Evolutionary conservation across 2,797 vertebrate species (phyloP).

Genomic region (Danio aesculapii): DNA sequence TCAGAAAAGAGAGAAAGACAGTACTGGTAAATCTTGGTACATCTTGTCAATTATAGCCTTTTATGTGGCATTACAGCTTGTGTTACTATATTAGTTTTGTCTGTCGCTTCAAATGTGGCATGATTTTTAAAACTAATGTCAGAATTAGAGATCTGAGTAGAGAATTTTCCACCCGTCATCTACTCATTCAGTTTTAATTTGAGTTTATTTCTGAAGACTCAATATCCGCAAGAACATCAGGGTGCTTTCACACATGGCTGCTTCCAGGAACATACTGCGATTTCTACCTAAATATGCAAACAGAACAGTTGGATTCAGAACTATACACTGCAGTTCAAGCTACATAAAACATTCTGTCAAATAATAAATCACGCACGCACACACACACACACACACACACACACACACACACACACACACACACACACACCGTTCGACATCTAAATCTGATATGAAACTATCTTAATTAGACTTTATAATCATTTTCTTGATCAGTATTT

Average conservation of each 20-base stretch:
- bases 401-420: neutral
- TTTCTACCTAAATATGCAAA: conserved; percentile 11
- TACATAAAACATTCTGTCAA: neutral
- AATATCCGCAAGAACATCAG: conserved; percentile 14
- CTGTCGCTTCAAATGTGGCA: neutral
- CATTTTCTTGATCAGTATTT: conserved; percentile 9
- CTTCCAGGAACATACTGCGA: conserved; percentile 27
- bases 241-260: conserved; percentile 28
- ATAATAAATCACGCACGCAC: conserved; percentile 1
- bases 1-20: neutral
- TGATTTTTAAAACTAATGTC: neutral
- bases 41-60: neutral
- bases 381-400: neutral
- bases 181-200: conserved; percentile 10
- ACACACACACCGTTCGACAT: neutral
- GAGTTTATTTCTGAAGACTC: conserved; percentile 25
- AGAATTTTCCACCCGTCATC: neutral
- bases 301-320: conserved; percentile 13
- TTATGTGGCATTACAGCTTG: neutral
- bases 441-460: neutral
- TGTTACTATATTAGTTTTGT: neutral
- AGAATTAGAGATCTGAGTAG: neutral
- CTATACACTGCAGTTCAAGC: neutral
- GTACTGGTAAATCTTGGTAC: neutral
- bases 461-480: conserved; percentile 8